Evolutionary conservation across 2,888 invertebrate genomes (phyloP), one percentile per base, ranked within the genome.

Genomic region (Mantis religiosa): DNA sequence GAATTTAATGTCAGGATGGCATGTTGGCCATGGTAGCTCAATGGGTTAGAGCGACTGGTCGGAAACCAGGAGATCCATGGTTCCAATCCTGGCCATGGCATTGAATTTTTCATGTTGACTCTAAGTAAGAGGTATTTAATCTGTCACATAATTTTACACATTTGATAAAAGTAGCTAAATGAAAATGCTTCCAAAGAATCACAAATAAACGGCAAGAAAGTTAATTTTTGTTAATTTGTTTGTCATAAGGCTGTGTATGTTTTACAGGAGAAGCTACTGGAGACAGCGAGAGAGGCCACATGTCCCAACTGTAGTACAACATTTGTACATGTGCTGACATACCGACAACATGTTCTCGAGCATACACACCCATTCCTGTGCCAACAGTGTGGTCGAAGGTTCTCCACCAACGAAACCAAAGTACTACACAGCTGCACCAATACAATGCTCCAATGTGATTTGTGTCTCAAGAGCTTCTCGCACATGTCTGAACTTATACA

Each of bases 281-380:
- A 89, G 27, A 86, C 89, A 1, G 54, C 83, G 8, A 86, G 89
- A n/a, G 83, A 86, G 81, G 71, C 89, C 41, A 71, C 87, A 1
- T 91, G 91, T 84, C 91, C 91, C 27, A 89, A 88, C 14, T 92
- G 92, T 82, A 89, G 87, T 84, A 83, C 88, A 34, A 88, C 89
- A 8, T 93, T 93, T 90, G 90, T 90, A 7, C 92, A 92, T 47
- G 90, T 92, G n/a, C 91, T 92, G 85, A 90, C 88, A 6, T 93
- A 92, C 90, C 90, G 92, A 84, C 91, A 92, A 14, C 93, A 93
- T 90, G 91, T 92, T 89, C 91, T 92, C 88, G 91, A 91, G 0
- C 93, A 93, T 90, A 92, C 93, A 4, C 93, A 93, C 89, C 92
- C 93, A 2, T 90, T 90, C 85, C 89, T 90, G 82, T 92, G 92